Percentiles rank a stretch among this genome's conserved stretches.
These are phyloP conservation scores for Perodicticus potto DNA, from an alignment of 2,797 vertebrate species.

Conservation along the genomic window DNA sequence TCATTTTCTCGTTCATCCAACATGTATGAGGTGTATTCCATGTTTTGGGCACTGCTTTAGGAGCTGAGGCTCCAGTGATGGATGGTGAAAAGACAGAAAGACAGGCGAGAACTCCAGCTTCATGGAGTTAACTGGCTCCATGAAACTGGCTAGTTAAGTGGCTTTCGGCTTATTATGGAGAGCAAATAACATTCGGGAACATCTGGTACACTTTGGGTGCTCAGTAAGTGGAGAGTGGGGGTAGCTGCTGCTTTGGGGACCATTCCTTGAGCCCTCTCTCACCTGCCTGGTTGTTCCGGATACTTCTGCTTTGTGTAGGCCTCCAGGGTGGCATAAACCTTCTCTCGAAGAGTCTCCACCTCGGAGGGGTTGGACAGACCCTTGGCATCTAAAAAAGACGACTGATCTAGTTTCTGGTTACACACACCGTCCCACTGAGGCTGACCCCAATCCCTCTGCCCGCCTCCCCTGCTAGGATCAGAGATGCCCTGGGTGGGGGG, in stretches of 20 bases:
- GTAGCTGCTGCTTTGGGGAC: accelerated
- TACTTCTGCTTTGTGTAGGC: conserved; percentile 98
- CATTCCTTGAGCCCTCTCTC: conserved; percentile 51
- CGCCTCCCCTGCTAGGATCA: not conserved
- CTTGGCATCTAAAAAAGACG: conserved; percentile 93
- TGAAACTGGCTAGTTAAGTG: too few relatives aligned
- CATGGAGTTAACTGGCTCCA: not conserved
- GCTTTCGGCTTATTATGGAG: not conserved
- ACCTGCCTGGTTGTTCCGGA: conserved; percentile 97
- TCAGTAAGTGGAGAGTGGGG: accelerated
- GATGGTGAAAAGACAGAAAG: accelerated
- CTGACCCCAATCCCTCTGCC: accelerated
- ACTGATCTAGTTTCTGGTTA: not conserved
- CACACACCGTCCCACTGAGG: not conserved
- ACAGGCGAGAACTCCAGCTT: too few relatives aligned
- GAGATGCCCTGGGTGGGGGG: not conserved
- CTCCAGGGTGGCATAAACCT: conserved; percentile 97
- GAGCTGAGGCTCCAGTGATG: accelerated
- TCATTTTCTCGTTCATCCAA: not conserved
- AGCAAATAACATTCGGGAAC: not conserved
- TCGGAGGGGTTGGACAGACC: conserved; percentile 95
- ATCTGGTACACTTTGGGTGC: accelerated
- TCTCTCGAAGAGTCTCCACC: conserved; percentile 95
- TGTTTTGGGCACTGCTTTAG: accelerated
- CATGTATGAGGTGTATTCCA: not conserved